Evolutionary conservation across 2,888 invertebrate species (phyloP).

Genomic region (Muscina levida): DNA sequence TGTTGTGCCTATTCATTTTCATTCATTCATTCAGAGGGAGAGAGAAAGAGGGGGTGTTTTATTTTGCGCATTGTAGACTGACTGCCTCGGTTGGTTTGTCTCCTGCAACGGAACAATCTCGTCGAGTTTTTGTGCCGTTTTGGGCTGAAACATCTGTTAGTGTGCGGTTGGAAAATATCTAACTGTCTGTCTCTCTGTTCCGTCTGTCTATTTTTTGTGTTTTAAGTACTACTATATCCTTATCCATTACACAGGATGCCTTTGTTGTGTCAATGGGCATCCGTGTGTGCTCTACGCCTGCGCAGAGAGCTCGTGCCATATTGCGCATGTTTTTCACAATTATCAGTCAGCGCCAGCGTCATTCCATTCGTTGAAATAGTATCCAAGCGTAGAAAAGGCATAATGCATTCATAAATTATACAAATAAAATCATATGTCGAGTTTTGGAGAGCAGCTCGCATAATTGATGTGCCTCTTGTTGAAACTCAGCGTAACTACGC

Average conservation of each 20-base stretch:
- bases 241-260: neutral
- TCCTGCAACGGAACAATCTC: too few relatives aligned
- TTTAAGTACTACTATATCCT: slow-evolving; percentile 28
- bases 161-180: slow-evolving; percentile 24
- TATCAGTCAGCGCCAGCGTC: neutral
- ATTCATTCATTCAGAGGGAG: neutral
- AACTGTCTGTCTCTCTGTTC: neutral
- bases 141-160: slow-evolving; percentile 38
- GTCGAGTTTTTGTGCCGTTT: neutral
- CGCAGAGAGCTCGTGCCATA: slow-evolving; percentile 65
- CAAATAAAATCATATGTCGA: neutral
- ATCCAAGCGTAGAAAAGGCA: too few relatives aligned
- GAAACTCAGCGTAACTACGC: too few relatives aligned
- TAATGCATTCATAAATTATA: neutral
- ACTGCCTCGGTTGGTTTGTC: too few relatives aligned
- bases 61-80: slow-evolving; percentile 17
- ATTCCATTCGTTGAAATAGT: neutral
- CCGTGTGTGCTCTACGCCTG: slow-evolving; percentile 6
- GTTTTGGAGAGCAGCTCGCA: slow-evolving; percentile 13
- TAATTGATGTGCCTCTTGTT: slow-evolving; percentile 55
- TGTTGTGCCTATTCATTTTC: neutral
- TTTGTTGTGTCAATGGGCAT: too few relatives aligned
- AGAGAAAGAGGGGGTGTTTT: slow-evolving; percentile 11
- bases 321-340: slow-evolving; percentile 57
- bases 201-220: slow-evolving; percentile 36